Percentiles rank a stretch among this genome's conserved stretches.
Conservation (phyloP, 1,140 invertebrate species). For the Aphelinus atriplicis region DNA sequence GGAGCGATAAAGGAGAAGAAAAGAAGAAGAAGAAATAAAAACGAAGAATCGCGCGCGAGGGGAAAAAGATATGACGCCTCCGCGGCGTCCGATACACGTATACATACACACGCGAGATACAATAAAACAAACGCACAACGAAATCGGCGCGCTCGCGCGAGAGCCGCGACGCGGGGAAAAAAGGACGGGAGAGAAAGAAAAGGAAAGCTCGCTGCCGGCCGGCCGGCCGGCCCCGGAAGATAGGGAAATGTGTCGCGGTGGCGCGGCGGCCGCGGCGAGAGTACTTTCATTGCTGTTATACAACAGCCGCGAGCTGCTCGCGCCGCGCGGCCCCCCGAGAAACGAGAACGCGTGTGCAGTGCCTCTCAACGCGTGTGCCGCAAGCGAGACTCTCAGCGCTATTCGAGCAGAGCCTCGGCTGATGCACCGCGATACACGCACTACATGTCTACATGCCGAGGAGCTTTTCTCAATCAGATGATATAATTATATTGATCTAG, state of each 20-base stretch:
- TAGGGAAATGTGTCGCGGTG: constrained; percentile 25
- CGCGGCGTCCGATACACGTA: too few relatives aligned
- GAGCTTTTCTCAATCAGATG: too few relatives aligned
- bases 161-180: background rate
- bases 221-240: background rate
- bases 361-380: too few relatives aligned
- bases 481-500: too few relatives aligned
- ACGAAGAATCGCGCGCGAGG: too few relatives aligned
- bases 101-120: background rate
- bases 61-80: too few relatives aligned
- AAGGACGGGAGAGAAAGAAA: background rate
- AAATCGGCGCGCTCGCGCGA: constrained; percentile 52
- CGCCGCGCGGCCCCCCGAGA: background rate
- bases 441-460: too few relatives aligned
- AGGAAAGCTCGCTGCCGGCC: constrained; percentile 7
- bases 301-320: constrained; percentile 44
- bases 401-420: too few relatives aligned
- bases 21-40: too few relatives aligned
- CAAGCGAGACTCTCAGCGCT: too few relatives aligned
- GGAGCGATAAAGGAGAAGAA: too few relatives aligned
- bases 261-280: constrained; percentile 38
- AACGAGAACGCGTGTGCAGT: background rate
- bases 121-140: constrained; percentile 34
- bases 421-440: too few relatives aligned
- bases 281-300: constrained; percentile 61